These are phyloP conservation scores for Leptoclinus maculatus DNA, from an alignment of 2,797 vertebrate genomes.

Conservation along the genomic window DNA sequence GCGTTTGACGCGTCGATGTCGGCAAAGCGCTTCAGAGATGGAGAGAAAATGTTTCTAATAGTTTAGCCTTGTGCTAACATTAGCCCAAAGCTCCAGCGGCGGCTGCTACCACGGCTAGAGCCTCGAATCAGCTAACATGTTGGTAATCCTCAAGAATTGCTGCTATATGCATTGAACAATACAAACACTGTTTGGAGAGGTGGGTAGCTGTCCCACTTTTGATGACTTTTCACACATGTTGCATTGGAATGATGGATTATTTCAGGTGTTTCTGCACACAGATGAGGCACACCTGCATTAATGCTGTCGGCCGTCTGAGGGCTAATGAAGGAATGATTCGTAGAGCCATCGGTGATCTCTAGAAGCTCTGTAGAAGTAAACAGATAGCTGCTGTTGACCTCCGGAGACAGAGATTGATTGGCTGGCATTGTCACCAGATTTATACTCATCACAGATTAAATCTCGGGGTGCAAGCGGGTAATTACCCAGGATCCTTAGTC, in stretches of 20 bases:
- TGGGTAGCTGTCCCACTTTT: constrained; percentile 20
- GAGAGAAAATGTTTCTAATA: background rate
- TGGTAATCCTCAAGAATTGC: background rate
- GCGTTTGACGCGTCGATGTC: background rate
- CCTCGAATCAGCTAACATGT: background rate
- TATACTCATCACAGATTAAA: constrained; percentile 70
- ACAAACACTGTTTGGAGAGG: constrained; percentile 38
- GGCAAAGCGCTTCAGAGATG: background rate
- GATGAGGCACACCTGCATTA: constrained; percentile 30
- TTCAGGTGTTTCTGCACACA: constrained; percentile 35
- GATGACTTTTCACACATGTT: constrained; percentile 15
- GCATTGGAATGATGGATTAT: constrained; percentile 37
- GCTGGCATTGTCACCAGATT: constrained; percentile 66
- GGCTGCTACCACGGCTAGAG: background rate
- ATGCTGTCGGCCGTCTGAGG: constrained; percentile 15
- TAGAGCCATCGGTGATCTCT: constrained; percentile 42
- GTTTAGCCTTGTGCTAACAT: background rate
- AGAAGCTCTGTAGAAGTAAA: constrained; percentile 50
- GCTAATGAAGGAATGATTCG: constrained; percentile 55
- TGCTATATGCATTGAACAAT: constrained; percentile 21
- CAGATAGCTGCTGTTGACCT: constrained; percentile 62
- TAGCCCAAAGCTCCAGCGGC: background rate
- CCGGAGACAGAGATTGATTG: constrained; percentile 54
- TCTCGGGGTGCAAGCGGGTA: constrained; percentile 62
- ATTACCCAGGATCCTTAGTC: constrained; percentile 79